A percentile compares a stretch with the other conserved stretches of the same genome.
Conservation (phyloP, 2,797 vertebrate species). For the Falco peregrinus region DNA sequence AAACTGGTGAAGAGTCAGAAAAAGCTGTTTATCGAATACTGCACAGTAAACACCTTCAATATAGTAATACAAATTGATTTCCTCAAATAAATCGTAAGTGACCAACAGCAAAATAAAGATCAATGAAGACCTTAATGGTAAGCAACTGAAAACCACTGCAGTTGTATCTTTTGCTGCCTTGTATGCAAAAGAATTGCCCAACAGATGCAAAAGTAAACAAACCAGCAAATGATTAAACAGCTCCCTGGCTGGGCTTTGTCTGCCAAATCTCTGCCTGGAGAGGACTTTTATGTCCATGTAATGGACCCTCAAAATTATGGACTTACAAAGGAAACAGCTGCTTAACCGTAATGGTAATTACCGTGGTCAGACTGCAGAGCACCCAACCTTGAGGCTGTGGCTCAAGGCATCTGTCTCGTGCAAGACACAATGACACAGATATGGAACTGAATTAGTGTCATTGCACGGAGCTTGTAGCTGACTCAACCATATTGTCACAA, state of each 20-base stretch:
- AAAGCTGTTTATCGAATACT: background rate
- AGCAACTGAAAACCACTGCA: background rate
- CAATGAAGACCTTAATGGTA: background rate
- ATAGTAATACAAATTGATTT: background rate
- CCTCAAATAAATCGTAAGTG: background rate
- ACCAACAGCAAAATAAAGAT: background rate
- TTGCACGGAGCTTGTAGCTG: accelerated
- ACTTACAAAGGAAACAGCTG: slow-evolving; percentile 27
- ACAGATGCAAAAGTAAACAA: slow-evolving; percentile 66
- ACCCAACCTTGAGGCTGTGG: background rate
- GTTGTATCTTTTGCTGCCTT: background rate
- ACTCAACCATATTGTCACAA: background rate
- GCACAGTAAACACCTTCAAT: background rate
- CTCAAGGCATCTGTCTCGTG: background rate
- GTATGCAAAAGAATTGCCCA: slow-evolving; percentile 30
- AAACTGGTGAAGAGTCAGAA: background rate
- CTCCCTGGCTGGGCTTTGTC: slow-evolving; percentile 25
- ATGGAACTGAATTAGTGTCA: background rate
- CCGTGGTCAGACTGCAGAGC: background rate
- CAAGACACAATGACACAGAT: accelerated
- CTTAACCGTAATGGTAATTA: background rate
- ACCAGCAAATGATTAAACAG: slow-evolving; percentile 36
- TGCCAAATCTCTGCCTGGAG: slow-evolving; percentile 46
- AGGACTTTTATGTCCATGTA: background rate
- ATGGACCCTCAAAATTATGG: slow-evolving; percentile 42